Evolutionary conservation across 2,888 invertebrate genomes (phyloP), one percentile per base, ranked within the genome.

Genomic region (Tetragnatha montana): DNA sequence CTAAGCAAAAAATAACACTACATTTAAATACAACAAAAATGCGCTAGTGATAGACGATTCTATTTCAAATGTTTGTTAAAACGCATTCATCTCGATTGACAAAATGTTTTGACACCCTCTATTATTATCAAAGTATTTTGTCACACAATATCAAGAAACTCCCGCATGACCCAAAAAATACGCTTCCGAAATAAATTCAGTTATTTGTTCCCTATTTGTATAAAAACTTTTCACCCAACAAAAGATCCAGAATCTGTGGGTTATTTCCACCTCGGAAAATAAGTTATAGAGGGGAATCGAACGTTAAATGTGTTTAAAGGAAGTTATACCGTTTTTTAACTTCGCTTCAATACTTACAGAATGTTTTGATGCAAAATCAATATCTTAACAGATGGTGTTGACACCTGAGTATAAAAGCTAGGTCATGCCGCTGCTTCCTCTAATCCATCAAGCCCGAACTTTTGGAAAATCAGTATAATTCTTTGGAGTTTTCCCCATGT

Each of bases 361-460:
- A 81, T 84, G 81, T 89, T 89, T 89, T 89, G 88, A 89, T 89
- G 88, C 88, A 89, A 89, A 89, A 89, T 89, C 88, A 80, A 84
- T 89, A 80, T 51, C 51, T 47, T 73, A 84, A 75, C 81, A 89
- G 88, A 89, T 84, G 84, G 88, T 89, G 80, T 75, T 89, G 88
- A 75, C 84, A 84, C 88, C 80, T 69, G 51, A 68, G 50, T 89
- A 89, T 84, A 89, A 89, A 89, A 71, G 84, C 84, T 81, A 70
- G 84, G 79, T 89, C 80, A 47, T 69, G 80, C 21, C 88, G 71
- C 47, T 19, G 50, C 50, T 75, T 80, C 17, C 69, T 68, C 69
- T 69, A 89, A 89, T 84, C 81, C 75, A 80, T 89, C 88, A 84
- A 81, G 84, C 51, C 70, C 74, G 80, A 89, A 69, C 80, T 83